Percentiles rank a stretch among this genome's conserved stretches.
These are phyloP conservation scores for Leucania comma DNA, from an alignment of 2,888 invertebrate species.

Conservation along the genomic window DNA sequence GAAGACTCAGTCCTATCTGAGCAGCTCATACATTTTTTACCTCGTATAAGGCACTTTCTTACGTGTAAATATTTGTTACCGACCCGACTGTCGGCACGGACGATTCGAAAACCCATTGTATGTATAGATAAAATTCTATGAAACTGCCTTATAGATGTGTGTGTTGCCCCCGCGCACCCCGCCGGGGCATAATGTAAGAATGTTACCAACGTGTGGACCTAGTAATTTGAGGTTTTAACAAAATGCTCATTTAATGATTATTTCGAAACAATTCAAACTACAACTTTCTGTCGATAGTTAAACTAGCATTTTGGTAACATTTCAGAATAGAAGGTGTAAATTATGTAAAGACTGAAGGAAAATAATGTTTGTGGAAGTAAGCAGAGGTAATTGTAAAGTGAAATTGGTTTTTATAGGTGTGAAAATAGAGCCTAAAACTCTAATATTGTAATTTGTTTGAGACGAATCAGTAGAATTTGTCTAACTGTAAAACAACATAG, in stretches of 20 bases:
- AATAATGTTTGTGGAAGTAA: constrained; percentile 70
- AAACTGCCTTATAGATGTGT: constrained; percentile 82
- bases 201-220: constrained; percentile 73
- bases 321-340: constrained; percentile 58
- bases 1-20: constrained; percentile 54
- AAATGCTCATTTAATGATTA: constrained; percentile 53
- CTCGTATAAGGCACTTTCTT: constrained; percentile 68
- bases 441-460: constrained; percentile 54
- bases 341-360: constrained; percentile 82
- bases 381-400: constrained; percentile 65
- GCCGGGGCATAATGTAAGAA: constrained; percentile 64
- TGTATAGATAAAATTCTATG: constrained; percentile 73
- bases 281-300: constrained; percentile 11
- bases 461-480: constrained; percentile 45
- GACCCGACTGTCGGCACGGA: constrained; percentile 57
- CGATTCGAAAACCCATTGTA: constrained; percentile 62
- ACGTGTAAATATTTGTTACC: constrained; percentile 66
- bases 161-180: constrained; percentile 58
- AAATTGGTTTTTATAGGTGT: constrained; percentile 74
- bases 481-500: constrained; percentile 4
- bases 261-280: constrained; percentile 15
- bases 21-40: constrained; percentile 70
- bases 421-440: constrained; percentile 68
- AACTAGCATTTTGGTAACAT: constrained; percentile 55
- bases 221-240: constrained; percentile 43